These are phyloP conservation scores for Synanthedon tipuliformis DNA, from an alignment of 2,888 invertebrate species.

Conservation along the genomic window DNA sequence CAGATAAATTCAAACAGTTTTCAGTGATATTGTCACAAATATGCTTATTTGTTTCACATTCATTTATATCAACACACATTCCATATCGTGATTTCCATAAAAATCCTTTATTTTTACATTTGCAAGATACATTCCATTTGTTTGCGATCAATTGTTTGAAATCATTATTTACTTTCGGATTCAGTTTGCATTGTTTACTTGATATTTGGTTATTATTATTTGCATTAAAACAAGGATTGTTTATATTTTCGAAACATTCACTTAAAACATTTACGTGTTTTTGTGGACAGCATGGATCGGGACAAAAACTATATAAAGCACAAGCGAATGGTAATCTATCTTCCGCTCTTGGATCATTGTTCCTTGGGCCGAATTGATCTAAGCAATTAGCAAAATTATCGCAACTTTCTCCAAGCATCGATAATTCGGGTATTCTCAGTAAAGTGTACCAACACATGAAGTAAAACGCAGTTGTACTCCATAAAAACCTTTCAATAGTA, in stretches of 20 bases:
- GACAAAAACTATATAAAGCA: constrained; percentile 75
- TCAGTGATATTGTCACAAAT: constrained; percentile 48
- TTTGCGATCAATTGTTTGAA: constrained; percentile 62
- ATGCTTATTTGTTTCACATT: constrained; percentile 54
- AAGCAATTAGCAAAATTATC: constrained; percentile 73
- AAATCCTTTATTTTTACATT: constrained; percentile 62
- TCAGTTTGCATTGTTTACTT: constrained; percentile 26
- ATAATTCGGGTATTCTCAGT: constrained; percentile 57
- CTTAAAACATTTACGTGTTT: constrained; percentile 43
- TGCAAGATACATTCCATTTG: constrained; percentile 72
- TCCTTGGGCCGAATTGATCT: constrained; percentile 44
- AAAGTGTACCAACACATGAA: constrained; percentile 78
- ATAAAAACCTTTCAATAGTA: constrained; percentile 70
- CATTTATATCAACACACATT: constrained; percentile 74
- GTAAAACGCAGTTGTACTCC: constrained; percentile 73
- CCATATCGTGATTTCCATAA: constrained; percentile 71
- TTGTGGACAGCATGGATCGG: constrained; percentile 73
- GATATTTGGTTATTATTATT: constrained; percentile 16
- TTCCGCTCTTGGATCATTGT: constrained; percentile 69
- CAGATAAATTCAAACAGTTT: constrained; percentile 70
- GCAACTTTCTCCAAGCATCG: constrained; percentile 67
- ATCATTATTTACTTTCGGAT: constrained; percentile 45
- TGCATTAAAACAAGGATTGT: constrained; percentile 65
- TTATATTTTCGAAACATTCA: constrained; percentile 46
- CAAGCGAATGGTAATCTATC: constrained; percentile 68